Evolutionary conservation across 2,113 vertebrate genomes (phyloP), one percentile per base, ranked within the genome.

Genomic region (Scytalopus superciliaris): DNA sequence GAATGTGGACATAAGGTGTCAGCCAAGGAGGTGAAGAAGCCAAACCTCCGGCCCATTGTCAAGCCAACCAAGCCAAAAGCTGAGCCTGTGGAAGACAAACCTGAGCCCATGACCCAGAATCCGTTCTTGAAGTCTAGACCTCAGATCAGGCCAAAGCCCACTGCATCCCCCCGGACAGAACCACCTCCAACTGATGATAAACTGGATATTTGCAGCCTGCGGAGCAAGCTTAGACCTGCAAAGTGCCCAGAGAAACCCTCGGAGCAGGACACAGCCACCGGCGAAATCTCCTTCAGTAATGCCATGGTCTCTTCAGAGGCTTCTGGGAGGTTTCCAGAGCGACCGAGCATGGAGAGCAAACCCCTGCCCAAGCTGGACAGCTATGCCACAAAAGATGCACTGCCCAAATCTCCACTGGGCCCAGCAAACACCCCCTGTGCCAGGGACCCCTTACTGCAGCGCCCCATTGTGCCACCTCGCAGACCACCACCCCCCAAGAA

Each of bases 401-500:
- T 96, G 62, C 97, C 97, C 63, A 97, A 98, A 93, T 42, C 85
- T 47, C 52, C 96, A 30, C 94, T 75, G 5, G 95, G 90, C 50
- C 84, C 96, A 19, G 56, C 96, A 30, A 97, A 86, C 92, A 49
- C 68, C 3, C 12, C 28, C 0, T 79, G 89, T 42, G 47, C 78
- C 67, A 96, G 90, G 59, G 98, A 98, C 1, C 21, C 77, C 31
- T 66, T 84, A 5, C 97, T 81, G 0, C 99, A 98, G 94, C 98
- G 99, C 95, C 99, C 99, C 0, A 27, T 97, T 85, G 97, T 99
- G 74, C 99, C 97, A 4, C 99, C 99, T 30, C 98, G 98, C 93
- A 98, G 99, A 97, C 99, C 99, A 2, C 99, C 99, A 0, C 99
- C 99, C 10, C 99, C 99, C 7, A 99, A 99, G 97, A 99, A 99